Evolutionary conservation across 2,113 vertebrate species (phyloP), one percentile per base, ranked within the genome.

Genomic region (Macquaria ambigua): DNA sequence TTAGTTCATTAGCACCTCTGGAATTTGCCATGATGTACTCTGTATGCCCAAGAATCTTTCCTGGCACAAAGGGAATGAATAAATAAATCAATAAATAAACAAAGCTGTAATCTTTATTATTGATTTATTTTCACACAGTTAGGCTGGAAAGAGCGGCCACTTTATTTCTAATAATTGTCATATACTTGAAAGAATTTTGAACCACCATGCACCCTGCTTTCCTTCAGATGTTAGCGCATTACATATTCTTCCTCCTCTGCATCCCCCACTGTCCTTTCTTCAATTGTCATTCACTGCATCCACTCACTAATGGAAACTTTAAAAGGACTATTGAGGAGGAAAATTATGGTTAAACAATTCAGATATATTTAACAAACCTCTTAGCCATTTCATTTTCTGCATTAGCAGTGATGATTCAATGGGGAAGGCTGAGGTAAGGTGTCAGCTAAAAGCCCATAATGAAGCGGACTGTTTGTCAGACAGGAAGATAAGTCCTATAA

Each of bases 391-490:
- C 2, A 79, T 88, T 75, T 83, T 66, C 53, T 90, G 53, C 84
- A 90, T 94, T 91, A 93, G 82, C 62, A 69, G 81, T 9, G 79
- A 75, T 90, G 81, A 87, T 81, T 89, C 83, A 87, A 48, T 81
- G 81, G 77, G 18, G 48, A 84, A 79, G 77, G 87, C 79, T 83
- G 79, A 64, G 84, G 82, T n/a, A 89, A 84, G 91, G 85, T 90
- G 91, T 88, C 85, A 85, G 87, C 90, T 93, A 93, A 92, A 90
- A 93, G 87, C 88, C 81, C 74, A 77, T 88, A 90, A 90, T 93
- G 86, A 88, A 89, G 82, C 67, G 4, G 50, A 77, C 78, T 81
- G 79, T 92, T 89, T 91, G 86, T 87, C 85, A 84, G 83, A 55
- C 74, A 80, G 82, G 56, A 90, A 91, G 85, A 91, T 89, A 89